phyloP scores from a whole-genome alignment of 2,888 invertebrate species.

The Periphyllus acericola region DNA sequence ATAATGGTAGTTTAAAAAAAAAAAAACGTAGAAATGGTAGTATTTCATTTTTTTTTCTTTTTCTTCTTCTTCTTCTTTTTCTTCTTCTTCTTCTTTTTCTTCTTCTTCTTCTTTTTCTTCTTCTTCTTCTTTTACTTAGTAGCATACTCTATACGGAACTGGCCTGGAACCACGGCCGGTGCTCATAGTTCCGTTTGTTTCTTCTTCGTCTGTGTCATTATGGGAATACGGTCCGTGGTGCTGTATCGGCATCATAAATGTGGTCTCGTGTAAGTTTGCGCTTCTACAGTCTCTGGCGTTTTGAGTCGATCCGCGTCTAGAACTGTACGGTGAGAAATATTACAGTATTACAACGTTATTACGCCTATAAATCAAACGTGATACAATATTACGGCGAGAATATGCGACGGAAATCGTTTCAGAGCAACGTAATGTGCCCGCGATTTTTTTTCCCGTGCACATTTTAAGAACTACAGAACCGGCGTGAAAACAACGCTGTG shows the following conservation, averaged over 20 bases:
- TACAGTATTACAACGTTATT: too few relatives aligned
- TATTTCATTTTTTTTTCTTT: not conserved
- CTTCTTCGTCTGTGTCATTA: slow-evolving; percentile 47
- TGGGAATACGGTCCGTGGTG: slow-evolving; percentile 20
- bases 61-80: too few relatives aligned
- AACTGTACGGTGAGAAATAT: not conserved
- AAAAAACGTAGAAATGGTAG: not conserved
- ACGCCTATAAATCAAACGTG: too few relatives aligned
- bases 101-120: too few relatives aligned
- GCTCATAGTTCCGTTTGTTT: slow-evolving; percentile 16
- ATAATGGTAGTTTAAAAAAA: not conserved
- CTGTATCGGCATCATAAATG: slow-evolving; percentile 55
- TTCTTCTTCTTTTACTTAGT: too few relatives aligned
- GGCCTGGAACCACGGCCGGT: slow-evolving; percentile 31
- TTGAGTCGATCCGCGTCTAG: slow-evolving; percentile 40
- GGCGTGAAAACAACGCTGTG: too few relatives aligned
- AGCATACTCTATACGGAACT: slow-evolving; percentile 41
- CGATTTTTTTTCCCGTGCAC: too few relatives aligned
- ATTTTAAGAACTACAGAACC: too few relatives aligned
- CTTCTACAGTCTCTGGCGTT: slow-evolving; percentile 44
- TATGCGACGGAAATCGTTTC: too few relatives aligned
- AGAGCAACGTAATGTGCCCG: too few relatives aligned
- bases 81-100: too few relatives aligned
- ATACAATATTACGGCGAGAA: too few relatives aligned
- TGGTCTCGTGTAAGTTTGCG: slow-evolving; percentile 53